Evolutionary conservation across 2,113 vertebrate species (phyloP).

Genomic region (Leuciscus idus): DNA sequence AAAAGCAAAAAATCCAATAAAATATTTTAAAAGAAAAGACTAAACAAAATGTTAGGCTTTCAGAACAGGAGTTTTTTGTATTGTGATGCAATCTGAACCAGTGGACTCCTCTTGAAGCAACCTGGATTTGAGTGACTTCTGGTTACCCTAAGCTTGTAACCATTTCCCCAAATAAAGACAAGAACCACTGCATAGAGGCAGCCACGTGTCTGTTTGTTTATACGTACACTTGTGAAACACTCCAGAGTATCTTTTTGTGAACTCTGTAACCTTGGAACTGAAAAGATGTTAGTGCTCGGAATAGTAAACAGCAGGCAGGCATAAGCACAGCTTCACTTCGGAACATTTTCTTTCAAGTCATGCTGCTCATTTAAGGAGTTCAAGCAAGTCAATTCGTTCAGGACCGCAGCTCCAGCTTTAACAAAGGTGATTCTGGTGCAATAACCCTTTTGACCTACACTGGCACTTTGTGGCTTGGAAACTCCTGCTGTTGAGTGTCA

Average conservation of each 20-base stretch:
- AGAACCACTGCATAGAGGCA: neutral
- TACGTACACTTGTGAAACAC: conserved; percentile 1
- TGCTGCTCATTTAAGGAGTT: neutral
- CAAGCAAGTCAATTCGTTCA: conserved; percentile 2
- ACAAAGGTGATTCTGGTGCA: conserved; percentile 15
- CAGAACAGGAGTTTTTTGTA: neutral
- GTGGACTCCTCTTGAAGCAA: neutral
- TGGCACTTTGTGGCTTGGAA: conserved; percentile 5
- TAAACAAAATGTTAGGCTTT: neutral
- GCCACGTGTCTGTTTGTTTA: neutral
- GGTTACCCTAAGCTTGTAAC: neutral
- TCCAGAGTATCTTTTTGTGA: neutral
- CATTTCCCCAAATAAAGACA: neutral
- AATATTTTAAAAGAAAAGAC: neutral
- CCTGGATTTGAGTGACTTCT: neutral
- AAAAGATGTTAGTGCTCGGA: conserved; percentile 6
- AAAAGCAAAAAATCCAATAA: neutral
- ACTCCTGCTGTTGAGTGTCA: conserved; percentile 11
- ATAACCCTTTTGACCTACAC: conserved; percentile 25
- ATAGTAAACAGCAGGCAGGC: conserved; percentile 20
- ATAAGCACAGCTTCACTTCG: neutral
- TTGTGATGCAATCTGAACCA: neutral
- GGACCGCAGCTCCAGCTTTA: neutral
- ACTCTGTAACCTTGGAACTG: neutral
- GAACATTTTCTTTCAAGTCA: neutral